Percentiles rank a stretch among this genome's conserved stretches.
phyloP scores from a whole-genome alignment of 2,113 vertebrate species.

The Tachycineta bicolor region DNA sequence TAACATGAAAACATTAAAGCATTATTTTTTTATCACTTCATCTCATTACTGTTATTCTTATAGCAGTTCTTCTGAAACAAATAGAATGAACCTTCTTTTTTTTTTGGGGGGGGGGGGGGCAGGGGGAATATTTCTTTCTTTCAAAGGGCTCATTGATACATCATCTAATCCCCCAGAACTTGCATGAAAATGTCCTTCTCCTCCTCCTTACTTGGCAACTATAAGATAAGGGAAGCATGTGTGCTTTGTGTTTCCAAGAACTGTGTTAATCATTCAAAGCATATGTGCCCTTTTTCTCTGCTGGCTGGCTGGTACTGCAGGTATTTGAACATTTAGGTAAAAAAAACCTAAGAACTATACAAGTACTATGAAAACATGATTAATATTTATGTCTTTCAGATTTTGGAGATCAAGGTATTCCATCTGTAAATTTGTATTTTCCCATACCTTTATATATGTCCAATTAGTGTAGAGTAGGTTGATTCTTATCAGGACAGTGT shows the following conservation, averaged over 20 bases:
- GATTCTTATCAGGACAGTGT: not conserved
- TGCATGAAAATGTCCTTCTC: not conserved
- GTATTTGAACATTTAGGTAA: not conserved
- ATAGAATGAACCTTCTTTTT: not conserved
- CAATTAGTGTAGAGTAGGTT: not conserved
- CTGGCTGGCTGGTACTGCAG: not conserved
- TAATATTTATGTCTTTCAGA: not conserved
- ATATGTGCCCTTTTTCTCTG: not conserved
- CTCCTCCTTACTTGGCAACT: not conserved
- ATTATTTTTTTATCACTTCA: not conserved
- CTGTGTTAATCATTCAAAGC: not conserved
- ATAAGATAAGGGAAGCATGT: not conserved
- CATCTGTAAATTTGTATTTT: not conserved
- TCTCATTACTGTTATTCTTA: not conserved
- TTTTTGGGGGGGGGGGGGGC: fast-evolving
- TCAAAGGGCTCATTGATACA: not conserved
- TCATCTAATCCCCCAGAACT: not conserved
- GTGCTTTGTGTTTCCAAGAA: conserved; percentile 23
- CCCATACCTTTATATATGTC: not conserved
- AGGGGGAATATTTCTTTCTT: not conserved
- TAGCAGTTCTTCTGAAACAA: not conserved
- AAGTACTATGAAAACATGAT: not conserved
- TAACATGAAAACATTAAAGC: not conserved
- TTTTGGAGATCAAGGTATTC: not conserved
- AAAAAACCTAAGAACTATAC: not conserved